Evolutionary conservation across 1,140 invertebrate genomes (phyloP).

Genomic region (Formica exsecta): DNA sequence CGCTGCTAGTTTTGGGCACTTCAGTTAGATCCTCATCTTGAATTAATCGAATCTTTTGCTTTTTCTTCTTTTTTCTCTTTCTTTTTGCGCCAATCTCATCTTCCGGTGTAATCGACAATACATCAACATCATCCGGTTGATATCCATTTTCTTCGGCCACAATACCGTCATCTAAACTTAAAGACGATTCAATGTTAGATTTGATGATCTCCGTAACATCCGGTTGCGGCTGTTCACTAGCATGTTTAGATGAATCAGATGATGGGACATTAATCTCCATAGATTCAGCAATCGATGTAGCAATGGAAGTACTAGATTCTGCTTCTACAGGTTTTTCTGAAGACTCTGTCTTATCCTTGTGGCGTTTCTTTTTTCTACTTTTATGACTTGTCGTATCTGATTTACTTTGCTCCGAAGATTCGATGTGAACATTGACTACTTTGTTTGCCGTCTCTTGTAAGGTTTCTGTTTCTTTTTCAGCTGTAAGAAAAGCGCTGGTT

Average conservation of each 20-base stretch:
- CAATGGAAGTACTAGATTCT: slow-evolving; percentile 82
- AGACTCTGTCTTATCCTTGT: slow-evolving; percentile 5
- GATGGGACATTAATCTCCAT: slow-evolving; percentile 87
- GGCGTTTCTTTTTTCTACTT: slow-evolving; percentile 52
- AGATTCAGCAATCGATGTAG: slow-evolving; percentile 88
- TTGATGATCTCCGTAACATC: slow-evolving; percentile 86
- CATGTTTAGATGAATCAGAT: slow-evolving; percentile 83
- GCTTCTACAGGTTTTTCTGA: slow-evolving; percentile 74
- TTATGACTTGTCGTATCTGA: slow-evolving; percentile 47
- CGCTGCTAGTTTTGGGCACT: slow-evolving; percentile 78
- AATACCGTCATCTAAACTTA: slow-evolving; percentile 83
- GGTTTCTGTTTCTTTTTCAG: slow-evolving; percentile 74
- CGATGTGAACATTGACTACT: slow-evolving; percentile 10
- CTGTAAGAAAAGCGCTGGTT: slow-evolving; percentile 74
- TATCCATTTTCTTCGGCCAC: slow-evolving; percentile 86
- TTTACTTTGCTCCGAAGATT: slow-evolving; percentile 49
- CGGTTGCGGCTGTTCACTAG: slow-evolving; percentile 86
- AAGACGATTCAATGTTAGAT: slow-evolving; percentile 81
- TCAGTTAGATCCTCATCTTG: slow-evolving; percentile 79
- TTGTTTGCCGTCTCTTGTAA: slow-evolving; percentile 11
- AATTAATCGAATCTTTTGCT: slow-evolving; percentile 85
- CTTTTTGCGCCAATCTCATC: slow-evolving; percentile 79
- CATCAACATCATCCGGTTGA: slow-evolving; percentile 88
- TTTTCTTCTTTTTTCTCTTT: slow-evolving; percentile 87
- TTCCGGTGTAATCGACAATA: slow-evolving; percentile 84